phyloP scores from a whole-genome alignment of 37 sponge, comb jelly and placozoan genomes.

The Oopsacas minuta region DNA sequence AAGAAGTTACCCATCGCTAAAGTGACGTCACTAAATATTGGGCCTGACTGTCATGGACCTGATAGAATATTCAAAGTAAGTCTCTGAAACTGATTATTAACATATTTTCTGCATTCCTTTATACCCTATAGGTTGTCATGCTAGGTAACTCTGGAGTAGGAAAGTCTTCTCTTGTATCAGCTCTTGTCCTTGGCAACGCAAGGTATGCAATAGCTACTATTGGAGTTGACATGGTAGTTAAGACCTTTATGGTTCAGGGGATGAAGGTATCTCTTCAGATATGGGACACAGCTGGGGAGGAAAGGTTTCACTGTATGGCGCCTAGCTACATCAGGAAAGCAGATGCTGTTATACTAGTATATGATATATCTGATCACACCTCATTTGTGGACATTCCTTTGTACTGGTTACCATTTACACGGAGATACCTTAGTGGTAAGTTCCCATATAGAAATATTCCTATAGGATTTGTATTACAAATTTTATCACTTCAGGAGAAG shows the following conservation, averaged over 20 bases:
- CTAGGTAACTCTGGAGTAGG: slow-evolving; percentile 1
- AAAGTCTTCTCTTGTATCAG: background rate
- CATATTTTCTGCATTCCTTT: background rate
- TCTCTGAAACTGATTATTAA: background rate
- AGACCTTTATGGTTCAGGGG: background rate
- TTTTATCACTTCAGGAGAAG: background rate
- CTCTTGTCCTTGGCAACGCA: slow-evolving; percentile 15
- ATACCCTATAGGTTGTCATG: background rate
- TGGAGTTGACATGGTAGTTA: background rate
- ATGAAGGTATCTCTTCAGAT: slow-evolving; percentile 9
- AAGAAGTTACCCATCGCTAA: background rate
- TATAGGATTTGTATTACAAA: background rate
- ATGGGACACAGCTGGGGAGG: slow-evolving; percentile 14
- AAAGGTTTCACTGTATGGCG: slow-evolving; percentile 15
- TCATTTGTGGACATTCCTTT: background rate
- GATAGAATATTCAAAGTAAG: slow-evolving; percentile 16
- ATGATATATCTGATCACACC: background rate
- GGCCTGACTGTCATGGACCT: background rate
- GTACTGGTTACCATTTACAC: background rate
- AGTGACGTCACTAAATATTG: background rate
- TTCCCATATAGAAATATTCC: background rate
- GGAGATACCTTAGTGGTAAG: background rate
- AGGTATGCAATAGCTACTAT: background rate
- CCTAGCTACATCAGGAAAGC: slow-evolving; percentile 1
- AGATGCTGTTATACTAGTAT: background rate